Conservation (phyloP, 2,797 vertebrate species). For the Chiroxiphia lanceolata region DNA sequence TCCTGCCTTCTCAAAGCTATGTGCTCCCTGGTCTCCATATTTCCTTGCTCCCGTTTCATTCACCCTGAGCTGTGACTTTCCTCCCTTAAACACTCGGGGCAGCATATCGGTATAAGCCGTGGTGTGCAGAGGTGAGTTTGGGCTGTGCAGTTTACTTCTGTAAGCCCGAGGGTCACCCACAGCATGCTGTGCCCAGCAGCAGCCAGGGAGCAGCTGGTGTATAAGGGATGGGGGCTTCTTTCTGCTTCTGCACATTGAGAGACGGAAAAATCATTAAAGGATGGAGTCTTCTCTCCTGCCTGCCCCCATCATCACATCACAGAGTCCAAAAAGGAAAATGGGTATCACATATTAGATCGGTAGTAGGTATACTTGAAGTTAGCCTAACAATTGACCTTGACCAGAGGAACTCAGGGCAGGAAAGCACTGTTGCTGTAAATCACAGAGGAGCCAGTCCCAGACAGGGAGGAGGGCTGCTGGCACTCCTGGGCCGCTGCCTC, state of each 20-base stretch:
- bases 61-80: not conserved
- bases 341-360: fast-evolving
- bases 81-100: not conserved
- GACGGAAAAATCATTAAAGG: not conserved
- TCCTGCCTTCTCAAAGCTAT: not conserved
- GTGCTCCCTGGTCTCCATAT: fast-evolving
- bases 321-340: not conserved
- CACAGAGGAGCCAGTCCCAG: fast-evolving
- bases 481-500: fast-evolving
- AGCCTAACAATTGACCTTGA: not conserved
- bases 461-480: fast-evolving
- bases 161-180: not conserved
- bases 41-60: not conserved
- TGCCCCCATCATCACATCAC: not conserved
- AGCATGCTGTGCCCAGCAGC: fast-evolving
- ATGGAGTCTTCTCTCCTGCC: not conserved
- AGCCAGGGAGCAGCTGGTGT: not conserved
- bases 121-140: not conserved
- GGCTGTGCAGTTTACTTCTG: not conserved
- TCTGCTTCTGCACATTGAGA: not conserved
- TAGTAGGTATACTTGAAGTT: not conserved
- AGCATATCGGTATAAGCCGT: fast-evolving
- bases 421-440: not conserved
- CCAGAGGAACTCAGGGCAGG: not conserved
- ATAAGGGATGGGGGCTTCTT: not conserved